Evolutionary conservation across 2,888 invertebrate species (phyloP).

Genomic region (Megastigmus dorsalis): DNA sequence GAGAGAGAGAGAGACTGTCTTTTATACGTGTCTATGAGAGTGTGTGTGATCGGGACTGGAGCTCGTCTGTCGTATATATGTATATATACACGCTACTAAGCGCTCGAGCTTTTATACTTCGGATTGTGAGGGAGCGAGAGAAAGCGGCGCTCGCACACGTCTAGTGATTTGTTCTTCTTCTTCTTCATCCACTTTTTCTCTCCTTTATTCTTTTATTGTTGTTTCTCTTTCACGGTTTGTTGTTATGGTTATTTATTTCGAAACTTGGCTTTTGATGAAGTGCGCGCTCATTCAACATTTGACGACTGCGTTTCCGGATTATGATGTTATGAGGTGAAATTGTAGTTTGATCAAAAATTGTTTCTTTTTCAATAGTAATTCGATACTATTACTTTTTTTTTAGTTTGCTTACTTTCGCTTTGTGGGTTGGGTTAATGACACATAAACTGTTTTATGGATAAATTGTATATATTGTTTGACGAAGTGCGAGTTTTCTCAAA

Average conservation of each 20-base stretch:
- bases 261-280: conserved; percentile 10
- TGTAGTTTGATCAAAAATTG: too few relatives aligned
- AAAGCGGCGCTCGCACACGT: conserved; percentile 8
- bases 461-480: too few relatives aligned
- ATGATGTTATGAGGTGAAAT: too few relatives aligned
- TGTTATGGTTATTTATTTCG: conserved; percentile 29
- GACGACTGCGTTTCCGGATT: not conserved
- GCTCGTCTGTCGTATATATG: not conserved
- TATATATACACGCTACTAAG: conserved; percentile 5
- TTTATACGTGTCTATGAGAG: not conserved
- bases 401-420: too few relatives aligned
- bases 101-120: conserved; percentile 20
- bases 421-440: too few relatives aligned
- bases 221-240: not conserved
- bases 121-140: too few relatives aligned
- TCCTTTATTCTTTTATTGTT: not conserved
- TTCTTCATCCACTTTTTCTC: conserved; percentile 11
- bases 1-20: not conserved
- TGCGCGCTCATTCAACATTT: not conserved
- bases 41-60: not conserved
- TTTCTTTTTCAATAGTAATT: too few relatives aligned
- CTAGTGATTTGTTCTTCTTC: conserved; percentile 21
- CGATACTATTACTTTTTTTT: too few relatives aligned
- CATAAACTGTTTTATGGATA: too few relatives aligned
- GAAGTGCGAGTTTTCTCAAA: too few relatives aligned